Evolutionary conservation across 2,113 vertebrate species (phyloP).

Genomic region (Pelecanoides urinatrix): DNA sequence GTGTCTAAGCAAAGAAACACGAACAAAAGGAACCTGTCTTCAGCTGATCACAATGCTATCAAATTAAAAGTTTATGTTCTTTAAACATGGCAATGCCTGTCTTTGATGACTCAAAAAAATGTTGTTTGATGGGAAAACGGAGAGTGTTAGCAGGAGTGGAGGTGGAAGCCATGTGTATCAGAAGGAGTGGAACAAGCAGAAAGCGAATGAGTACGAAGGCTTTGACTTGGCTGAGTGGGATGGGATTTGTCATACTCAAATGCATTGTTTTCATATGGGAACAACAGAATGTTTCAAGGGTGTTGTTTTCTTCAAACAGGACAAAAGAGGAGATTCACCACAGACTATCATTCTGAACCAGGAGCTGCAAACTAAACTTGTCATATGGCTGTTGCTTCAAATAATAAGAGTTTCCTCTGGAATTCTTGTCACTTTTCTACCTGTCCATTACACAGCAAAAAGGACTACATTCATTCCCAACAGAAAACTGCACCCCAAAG

Average conservation of each 20-base stretch:
- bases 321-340: background rate
- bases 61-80: slow-evolving; percentile 8
- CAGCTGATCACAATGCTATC: background rate
- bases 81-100: background rate
- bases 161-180: background rate
- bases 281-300: background rate
- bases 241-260: slow-evolving; percentile 36
- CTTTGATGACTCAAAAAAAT: background rate
- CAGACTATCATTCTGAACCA: background rate
- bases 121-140: background rate
- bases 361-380: background rate
- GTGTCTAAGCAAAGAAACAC: background rate
- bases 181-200: background rate
- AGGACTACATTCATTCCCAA: background rate
- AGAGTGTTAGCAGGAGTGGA: background rate
- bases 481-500: background rate
- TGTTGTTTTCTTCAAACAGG: background rate
- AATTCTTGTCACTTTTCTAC: background rate
- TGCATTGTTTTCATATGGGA: background rate
- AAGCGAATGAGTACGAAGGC: background rate
- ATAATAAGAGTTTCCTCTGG: background rate
- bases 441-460: background rate
- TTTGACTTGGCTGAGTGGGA: slow-evolving; percentile 13
- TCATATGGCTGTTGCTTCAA: accelerated
- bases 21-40: slow-evolving; percentile 16